A percentile compares a stretch with the other conserved stretches of the same genome.
These are phyloP conservation scores for Lasioglossum zephyrum DNA, from an alignment of 2,888 invertebrate species.

Conservation along the genomic window DNA sequence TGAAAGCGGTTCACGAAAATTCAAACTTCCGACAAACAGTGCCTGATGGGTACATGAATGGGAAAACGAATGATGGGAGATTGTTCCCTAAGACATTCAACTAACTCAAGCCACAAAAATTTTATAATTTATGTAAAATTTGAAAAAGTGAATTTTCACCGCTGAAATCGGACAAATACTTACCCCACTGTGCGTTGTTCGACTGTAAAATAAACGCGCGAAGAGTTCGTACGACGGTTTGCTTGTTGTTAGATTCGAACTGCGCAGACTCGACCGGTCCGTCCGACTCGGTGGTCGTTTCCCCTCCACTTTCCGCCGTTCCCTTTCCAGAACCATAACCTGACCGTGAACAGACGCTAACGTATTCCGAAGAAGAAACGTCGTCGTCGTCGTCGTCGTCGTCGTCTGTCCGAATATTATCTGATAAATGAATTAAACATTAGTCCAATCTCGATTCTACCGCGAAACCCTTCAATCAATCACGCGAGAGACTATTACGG, in stretches of 20 bases:
- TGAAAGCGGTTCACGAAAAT: no score
- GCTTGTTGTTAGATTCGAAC: conserved; percentile 34
- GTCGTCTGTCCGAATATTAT: conserved; percentile 3
- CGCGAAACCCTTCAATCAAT: background rate
- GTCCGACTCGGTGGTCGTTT: conserved; percentile 64
- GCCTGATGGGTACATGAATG: no score
- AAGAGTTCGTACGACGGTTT: conserved; percentile 63
- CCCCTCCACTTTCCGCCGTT: conserved; percentile 12
- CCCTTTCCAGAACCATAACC: conserved; percentile 34
- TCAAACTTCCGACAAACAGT: no score
- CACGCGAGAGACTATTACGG: background rate
- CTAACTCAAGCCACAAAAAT: no score
- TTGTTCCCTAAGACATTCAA: no score
- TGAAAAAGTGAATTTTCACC: no score
- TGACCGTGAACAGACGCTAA: conserved; percentile 50
- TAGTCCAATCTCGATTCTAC: background rate
- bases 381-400: background rate
- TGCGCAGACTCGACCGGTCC: conserved; percentile 74
- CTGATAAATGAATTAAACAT: background rate
- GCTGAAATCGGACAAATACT: no score
- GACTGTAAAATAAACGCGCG: conserved; percentile 37
- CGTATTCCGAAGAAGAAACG: conserved; percentile 32
- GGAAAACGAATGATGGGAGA: no score
- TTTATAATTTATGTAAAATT: no score
- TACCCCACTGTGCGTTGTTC: background rate